Evolutionary conservation across 2,888 invertebrate genomes (phyloP).

Genomic region (Tridacna crocea): DNA sequence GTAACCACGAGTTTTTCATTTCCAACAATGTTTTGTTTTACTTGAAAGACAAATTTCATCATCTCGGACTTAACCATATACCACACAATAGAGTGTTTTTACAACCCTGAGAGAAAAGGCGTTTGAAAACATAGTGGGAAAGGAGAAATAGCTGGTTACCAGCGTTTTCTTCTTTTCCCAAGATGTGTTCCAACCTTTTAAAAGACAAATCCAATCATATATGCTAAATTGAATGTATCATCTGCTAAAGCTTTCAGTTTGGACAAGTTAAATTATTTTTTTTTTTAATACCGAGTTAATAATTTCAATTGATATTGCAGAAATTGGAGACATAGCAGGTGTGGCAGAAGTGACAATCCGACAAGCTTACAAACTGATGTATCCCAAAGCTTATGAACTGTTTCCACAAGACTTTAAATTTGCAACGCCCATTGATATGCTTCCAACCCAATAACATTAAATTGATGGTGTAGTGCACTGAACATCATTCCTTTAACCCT

Average conservation of each 20-base stretch:
- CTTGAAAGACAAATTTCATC: too few relatives aligned
- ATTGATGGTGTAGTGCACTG: slow-evolving; percentile 82
- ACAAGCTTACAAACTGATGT: slow-evolving; percentile 98
- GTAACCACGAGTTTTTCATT: too few relatives aligned
- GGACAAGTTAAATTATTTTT: neutral
- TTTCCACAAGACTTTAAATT: slow-evolving; percentile 99
- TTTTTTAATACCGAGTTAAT: too few relatives aligned
- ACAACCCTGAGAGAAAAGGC: too few relatives aligned
- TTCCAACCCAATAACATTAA: slow-evolving; percentile 87
- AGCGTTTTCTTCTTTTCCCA: neutral
- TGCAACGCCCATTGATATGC: slow-evolving; percentile 95
- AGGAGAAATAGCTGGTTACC: neutral
- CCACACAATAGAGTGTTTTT: too few relatives aligned
- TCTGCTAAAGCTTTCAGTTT: neutral
- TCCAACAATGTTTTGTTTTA: too few relatives aligned
- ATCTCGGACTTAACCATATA: too few relatives aligned
- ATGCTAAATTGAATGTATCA: neutral
- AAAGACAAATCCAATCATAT: neutral
- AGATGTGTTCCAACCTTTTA: too few relatives aligned
- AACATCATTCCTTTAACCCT: slow-evolving; percentile 84
- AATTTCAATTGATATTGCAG: slow-evolving; percentile 84
- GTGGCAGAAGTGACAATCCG: slow-evolving; percentile 99
- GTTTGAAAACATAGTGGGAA: too few relatives aligned
- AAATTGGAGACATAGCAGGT: slow-evolving; percentile 99
- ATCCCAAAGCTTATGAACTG: slow-evolving; percentile 94